Evolutionary conservation across 2,797 vertebrate genomes (phyloP), one percentile per base, ranked within the genome.

Genomic region (Hephaestus fuliginosus): DNA sequence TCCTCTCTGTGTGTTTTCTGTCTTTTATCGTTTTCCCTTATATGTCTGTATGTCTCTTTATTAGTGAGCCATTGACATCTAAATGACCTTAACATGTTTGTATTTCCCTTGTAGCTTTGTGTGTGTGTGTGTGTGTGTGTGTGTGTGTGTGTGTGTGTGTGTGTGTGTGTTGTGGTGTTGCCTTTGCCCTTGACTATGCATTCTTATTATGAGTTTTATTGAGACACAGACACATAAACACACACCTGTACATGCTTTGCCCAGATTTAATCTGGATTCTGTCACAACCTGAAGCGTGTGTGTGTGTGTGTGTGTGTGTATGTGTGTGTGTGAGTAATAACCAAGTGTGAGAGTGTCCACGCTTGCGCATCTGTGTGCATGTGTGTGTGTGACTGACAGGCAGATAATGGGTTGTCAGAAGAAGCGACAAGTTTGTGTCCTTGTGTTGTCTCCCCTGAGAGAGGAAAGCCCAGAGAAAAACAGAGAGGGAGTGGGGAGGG

Each of bases 331-430:
- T 53, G 68, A 86, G 92, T 90, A 89, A 90, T 93, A 92, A 89
- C 91, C 74, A 68, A 86, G 82, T 92, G 92, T 92, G 89, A 92
- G 88, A 90, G 90, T 69, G 72, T 78, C 82, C 84, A 4, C 60
- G 76, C 14, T 17, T n/a, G 41, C 33, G n/a, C 9, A 49, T 65
- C n/a, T 57, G 49, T 60, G 64, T 49, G 68, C 77, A 41, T 82
- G 36, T 49, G 68, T 79, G 46, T 82, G 36, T 68, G 75, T 93
- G 95, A 96, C 80, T 96, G 96, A 95, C 95, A 95, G 94, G 68
- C 91, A 91, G 85, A 93, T 97, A 97, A 96, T 96, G 94, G 41
- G 20, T 93, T 96, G 93, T 96, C 96, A 95, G 94, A 94, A 94
- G 95, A 94, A 95, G 88, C 93, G 93, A 95, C 91, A 71, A 71